Conservation (phyloP, 2,888 invertebrate species). For the Drosophila affinis region DNA sequence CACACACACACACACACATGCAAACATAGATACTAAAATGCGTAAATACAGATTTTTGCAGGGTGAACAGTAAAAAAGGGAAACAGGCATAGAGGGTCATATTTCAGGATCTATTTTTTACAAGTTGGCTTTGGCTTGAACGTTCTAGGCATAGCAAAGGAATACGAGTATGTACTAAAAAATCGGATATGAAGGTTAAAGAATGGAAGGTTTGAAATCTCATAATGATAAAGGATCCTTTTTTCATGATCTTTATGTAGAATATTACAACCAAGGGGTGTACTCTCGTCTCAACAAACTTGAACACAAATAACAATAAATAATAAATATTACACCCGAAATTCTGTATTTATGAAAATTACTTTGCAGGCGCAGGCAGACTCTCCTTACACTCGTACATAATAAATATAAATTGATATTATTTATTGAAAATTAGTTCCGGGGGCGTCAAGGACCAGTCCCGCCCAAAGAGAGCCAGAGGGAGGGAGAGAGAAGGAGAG, state of each 20-base stretch:
- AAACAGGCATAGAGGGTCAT: neutral
- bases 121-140: too few species aligned
- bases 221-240: too few species aligned
- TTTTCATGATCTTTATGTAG: neutral
- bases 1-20: neutral
- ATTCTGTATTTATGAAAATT: constrained; percentile 21
- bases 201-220: too few species aligned
- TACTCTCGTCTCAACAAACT: neutral
- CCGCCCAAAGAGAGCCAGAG: neutral
- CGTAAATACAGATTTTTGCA: neutral
- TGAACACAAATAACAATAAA: constrained; percentile 11
- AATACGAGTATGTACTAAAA: too few species aligned
- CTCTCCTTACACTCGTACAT: neutral
- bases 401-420: constrained; percentile 53
- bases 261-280: neutral
- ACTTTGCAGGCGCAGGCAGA: neutral
- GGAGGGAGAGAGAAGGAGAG: constrained; percentile 6
- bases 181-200: too few species aligned
- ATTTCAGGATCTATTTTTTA: neutral
- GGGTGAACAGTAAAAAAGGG: neutral
- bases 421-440: constrained; percentile 54
- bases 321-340: constrained; percentile 1
- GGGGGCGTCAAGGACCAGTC: constrained; percentile 13
- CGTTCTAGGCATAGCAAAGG: too few species aligned
- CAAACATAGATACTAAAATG: neutral